Base-by-base conservation (phyloP, 2,888 invertebrate species). In the Temnothorax unifasciatus region DNA sequence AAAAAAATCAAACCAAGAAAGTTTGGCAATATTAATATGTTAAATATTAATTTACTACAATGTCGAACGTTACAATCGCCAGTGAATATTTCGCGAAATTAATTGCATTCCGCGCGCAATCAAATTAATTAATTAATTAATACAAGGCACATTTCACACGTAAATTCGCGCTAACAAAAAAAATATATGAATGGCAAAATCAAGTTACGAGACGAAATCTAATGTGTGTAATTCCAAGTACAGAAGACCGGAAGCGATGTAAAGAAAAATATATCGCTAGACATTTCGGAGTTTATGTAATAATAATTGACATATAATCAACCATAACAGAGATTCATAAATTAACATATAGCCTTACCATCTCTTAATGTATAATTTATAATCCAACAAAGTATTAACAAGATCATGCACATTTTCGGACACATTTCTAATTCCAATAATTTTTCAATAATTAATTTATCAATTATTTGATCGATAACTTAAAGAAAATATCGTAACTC, bases 361-460 rank as follows among this genome's bases (percentile, higher is more conserved):
- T 13, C 25, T 57, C 29, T n/a, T n/a, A 13, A 44, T 29, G 29
- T 34, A 34, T 34, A 34, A 34, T 34, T 34, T 74, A 61, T 44
- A 61, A 74, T 74, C 41, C 9, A 15, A 15, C 4, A 18, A 21
- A 66, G 8, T 38, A 44, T 59, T 29, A 59, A 44, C 15, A 3
- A 57, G 1, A 44, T 13, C 25, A 6, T 21, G 15, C 13, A 59
- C 18, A 29, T 29, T 44, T 29, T 44, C 1, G 0, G 0, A 21
- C 3, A 34, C 4, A 21, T 21, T 34, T 47, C 29, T 44, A 63
- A 63, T 61, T 18, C 18, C 4, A 41, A 73, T 59, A 25, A 54
- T 38, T 73, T 73, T 59, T 73, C 5, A 41, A 54, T 41, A 73
- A 21, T 61, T 63, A 47, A 15, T 63, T 75, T 18, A 47, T 68